phyloP scores from a whole-genome alignment of 64 coral and sea anemone genomes.

The Montipora cactus region DNA sequence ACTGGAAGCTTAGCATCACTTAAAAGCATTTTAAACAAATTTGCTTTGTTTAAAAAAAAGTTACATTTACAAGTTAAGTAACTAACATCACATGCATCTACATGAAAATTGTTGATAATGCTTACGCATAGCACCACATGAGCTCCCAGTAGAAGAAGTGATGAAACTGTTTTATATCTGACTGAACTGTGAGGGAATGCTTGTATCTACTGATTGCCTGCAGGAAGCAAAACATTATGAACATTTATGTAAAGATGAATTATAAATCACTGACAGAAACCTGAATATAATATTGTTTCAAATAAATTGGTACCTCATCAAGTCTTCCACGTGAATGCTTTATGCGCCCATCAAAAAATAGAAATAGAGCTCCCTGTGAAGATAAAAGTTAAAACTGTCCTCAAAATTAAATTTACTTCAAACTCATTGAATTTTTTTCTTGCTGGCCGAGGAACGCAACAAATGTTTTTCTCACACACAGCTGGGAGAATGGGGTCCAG shows the following conservation, averaged over 20 bases:
- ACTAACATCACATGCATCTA: background rate
- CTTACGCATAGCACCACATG: conserved; percentile 97
- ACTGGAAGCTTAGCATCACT: no score
- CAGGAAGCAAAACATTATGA: background rate
- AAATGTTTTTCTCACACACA: no score
- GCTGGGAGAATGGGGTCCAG: no score
- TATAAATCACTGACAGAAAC: background rate
- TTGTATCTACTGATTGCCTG: conserved; percentile 88
- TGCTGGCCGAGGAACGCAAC: no score
- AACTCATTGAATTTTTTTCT: no score
- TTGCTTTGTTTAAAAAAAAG: no score
- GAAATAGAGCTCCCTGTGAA: conserved; percentile 72
- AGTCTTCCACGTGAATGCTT: conserved; percentile 90
- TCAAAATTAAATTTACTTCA: no score
- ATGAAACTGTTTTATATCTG: conserved; percentile 98
- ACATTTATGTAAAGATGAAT: background rate
- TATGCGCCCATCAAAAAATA: conserved; percentile 90
- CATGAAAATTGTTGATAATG: background rate
- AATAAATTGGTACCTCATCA: conserved; percentile 72
- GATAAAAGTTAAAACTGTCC: no score
- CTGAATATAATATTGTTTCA: background rate
- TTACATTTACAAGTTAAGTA: no score
- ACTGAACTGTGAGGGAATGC: conserved; percentile 82
- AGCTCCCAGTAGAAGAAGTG: conserved; percentile 98
- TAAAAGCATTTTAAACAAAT: no score